These are phyloP conservation scores for Lipophrys pholis DNA, from an alignment of 2,113 vertebrate species.

Conservation along the genomic window DNA sequence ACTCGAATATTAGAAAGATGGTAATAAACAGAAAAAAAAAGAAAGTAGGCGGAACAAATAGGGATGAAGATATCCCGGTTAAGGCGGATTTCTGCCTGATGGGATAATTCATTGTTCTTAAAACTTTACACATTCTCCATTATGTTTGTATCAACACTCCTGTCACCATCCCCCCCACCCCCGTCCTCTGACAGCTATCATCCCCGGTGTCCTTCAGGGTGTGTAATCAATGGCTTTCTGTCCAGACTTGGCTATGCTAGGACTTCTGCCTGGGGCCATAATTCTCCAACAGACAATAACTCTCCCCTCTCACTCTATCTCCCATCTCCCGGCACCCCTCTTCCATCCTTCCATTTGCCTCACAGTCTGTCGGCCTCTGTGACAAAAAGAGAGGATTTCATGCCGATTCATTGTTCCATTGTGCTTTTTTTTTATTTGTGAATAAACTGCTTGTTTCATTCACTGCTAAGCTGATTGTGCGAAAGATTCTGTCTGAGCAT, in stretches of 20 bases:
- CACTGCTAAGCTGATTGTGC: conserved; percentile 9
- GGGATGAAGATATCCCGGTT: conserved; percentile 14
- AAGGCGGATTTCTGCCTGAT: conserved; percentile 41
- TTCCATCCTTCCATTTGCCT: conserved; percentile 43
- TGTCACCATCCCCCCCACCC: conserved; percentile 43
- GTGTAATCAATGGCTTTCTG: conserved; percentile 75
- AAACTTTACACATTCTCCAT: conserved; percentile 64
- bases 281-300: conserved; percentile 78
- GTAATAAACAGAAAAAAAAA: neutral
- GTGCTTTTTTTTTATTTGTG: conserved; percentile 16
- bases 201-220: conserved; percentile 72
- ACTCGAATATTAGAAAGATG: conserved; percentile 1
- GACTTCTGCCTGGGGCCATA: conserved; percentile 65
- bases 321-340: conserved; percentile 52
- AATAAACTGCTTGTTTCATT: conserved; percentile 30
- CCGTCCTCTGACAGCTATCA: conserved; percentile 52
- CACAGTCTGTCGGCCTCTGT: conserved; percentile 31
- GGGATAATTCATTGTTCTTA: conserved; percentile 51
- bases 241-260: conserved; percentile 61
- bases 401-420: conserved; percentile 10
- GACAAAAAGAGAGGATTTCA: conserved; percentile 59
- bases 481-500: conserved; percentile 8
- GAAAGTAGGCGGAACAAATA: neutral
- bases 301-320: conserved; percentile 63
- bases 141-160: conserved; percentile 50